phyloP scores from a whole-genome alignment of 2,888 invertebrate species.

The Argyra leucocephala region DNA sequence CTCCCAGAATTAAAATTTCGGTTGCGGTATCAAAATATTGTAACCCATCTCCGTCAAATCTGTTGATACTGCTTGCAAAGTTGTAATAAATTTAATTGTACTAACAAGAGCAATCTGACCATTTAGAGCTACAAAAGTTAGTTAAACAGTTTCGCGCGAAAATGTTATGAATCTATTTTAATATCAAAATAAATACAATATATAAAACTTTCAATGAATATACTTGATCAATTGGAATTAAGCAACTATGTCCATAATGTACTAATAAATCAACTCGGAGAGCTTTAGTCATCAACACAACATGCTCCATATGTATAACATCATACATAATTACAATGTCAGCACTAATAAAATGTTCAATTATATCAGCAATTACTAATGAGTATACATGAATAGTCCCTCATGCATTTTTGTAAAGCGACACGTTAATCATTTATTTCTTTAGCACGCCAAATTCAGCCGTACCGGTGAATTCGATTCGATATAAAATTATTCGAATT shows the following conservation, averaged over 20 bases:
- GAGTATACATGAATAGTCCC: constrained; percentile 86
- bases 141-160: constrained; percentile 80
- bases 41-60: constrained; percentile 61
- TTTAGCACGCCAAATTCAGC: constrained; percentile 91
- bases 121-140: constrained; percentile 54
- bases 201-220: constrained; percentile 84
- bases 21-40: constrained; percentile 70
- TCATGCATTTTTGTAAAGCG: constrained; percentile 95
- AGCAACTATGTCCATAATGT: constrained; percentile 97
- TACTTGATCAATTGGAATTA: constrained; percentile 79
- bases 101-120: constrained; percentile 78
- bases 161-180: constrained; percentile 87
- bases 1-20: constrained; percentile 90
- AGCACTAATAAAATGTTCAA: constrained; percentile 76
- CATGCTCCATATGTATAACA: constrained; percentile 98
- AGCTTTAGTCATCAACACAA: constrained; percentile 89
- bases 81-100: constrained; percentile 95
- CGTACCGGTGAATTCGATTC: no score
- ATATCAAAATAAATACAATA: constrained; percentile 98
- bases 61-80: constrained; percentile 71
- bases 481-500: no score
- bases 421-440: constrained; percentile 77
- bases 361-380: constrained; percentile 85
- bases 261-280: constrained; percentile 82
- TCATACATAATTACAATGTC: constrained; percentile 97